These are phyloP conservation scores for Neoitamus cyanurus DNA, from an alignment of 2,888 invertebrate genomes.

Conservation along the genomic window DNA sequence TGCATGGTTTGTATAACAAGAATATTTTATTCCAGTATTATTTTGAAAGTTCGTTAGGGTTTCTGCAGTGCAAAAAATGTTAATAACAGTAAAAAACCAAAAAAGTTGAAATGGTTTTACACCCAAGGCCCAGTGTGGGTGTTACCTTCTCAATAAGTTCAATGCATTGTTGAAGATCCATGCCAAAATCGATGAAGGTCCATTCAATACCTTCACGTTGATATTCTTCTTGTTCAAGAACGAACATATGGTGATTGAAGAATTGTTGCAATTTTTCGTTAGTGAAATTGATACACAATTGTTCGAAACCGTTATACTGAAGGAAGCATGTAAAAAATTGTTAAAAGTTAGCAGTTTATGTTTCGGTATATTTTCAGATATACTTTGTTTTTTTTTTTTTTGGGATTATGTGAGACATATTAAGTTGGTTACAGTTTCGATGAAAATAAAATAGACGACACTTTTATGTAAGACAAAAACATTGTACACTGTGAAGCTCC, in stretches of 20 bases:
- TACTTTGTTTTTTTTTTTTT: background rate
- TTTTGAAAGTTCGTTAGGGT: background rate
- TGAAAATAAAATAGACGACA: background rate
- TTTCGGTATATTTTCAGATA: background rate
- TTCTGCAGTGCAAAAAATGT: background rate
- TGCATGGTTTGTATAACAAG: background rate
- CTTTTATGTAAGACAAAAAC: background rate
- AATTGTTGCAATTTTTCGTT: conserved; percentile 94
- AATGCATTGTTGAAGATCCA: conserved; percentile 86
- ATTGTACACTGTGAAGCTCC: background rate
- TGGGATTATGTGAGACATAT: background rate
- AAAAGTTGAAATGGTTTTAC: background rate
- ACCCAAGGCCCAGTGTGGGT: conserved; percentile 9
- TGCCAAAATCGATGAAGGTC: conserved; percentile 94
- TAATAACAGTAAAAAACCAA: background rate
- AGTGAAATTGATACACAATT: conserved; percentile 94
- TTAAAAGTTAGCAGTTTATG: conserved; percentile 8
- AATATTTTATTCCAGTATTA: background rate
- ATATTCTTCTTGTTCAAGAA: conserved; percentile 93
- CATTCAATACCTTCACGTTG: conserved; percentile 90
- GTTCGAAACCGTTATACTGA: conserved; percentile 91
- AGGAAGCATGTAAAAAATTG: conserved; percentile 54
- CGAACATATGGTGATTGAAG: conserved; percentile 96
- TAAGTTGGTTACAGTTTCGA: background rate
- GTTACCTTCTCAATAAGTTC: conserved; percentile 79